These are phyloP conservation scores for Abramis brama DNA, from an alignment of 2,113 vertebrate species.

Conservation along the genomic window DNA sequence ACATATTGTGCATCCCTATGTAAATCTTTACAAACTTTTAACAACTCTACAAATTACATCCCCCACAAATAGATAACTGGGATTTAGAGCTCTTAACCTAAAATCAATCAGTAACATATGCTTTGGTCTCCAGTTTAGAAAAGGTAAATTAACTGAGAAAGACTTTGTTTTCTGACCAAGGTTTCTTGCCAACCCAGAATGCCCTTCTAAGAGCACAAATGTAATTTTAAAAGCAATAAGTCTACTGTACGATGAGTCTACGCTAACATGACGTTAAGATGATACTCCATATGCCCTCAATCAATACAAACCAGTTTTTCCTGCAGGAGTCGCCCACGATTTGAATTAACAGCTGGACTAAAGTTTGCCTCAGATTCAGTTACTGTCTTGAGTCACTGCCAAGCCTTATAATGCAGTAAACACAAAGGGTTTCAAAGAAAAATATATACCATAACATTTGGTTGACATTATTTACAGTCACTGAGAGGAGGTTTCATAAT, in stretches of 20 bases:
- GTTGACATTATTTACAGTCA: background rate
- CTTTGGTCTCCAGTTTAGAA: background rate
- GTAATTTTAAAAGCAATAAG: constrained; percentile 9
- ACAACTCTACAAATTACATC: background rate
- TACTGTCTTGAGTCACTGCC: constrained; percentile 11
- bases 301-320: constrained; percentile 24
- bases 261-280: background rate
- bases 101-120: background rate
- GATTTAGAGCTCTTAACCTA: too few relatives aligned
- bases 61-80: too few relatives aligned
- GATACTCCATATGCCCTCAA: constrained; percentile 3
- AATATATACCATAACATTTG: background rate
- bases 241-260: background rate
- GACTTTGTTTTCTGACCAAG: background rate
- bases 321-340: background rate
- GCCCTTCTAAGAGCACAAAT: background rate
- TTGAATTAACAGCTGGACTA: constrained; percentile 12
- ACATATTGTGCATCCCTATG: background rate
- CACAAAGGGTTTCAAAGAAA: background rate
- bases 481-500: background rate
- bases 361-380: constrained; percentile 15
- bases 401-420: constrained; percentile 9
- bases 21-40: background rate
- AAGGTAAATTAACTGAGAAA: background rate
- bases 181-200: constrained; percentile 4